A percentile compares a stretch with the other conserved stretches of the same genome.
Conservation (phyloP, 1,140 invertebrate species). For the Odontomachus brunneus region DNA sequence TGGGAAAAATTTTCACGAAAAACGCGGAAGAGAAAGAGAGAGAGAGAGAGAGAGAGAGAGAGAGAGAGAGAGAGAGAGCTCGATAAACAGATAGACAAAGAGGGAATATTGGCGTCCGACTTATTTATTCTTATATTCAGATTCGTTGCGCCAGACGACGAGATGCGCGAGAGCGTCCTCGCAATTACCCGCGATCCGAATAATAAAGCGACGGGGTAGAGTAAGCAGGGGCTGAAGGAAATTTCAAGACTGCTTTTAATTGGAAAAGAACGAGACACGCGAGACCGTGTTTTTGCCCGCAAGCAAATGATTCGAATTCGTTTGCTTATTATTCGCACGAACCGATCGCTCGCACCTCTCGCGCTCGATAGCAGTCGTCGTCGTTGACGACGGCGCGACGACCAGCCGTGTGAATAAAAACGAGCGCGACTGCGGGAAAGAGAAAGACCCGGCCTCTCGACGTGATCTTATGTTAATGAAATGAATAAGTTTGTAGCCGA, state of each 20-base stretch:
- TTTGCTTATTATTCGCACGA: background rate
- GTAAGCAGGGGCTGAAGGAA: background rate
- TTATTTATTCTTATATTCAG: conserved; percentile 1
- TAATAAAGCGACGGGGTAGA: conserved; percentile 7
- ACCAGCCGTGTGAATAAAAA: conserved; percentile 21
- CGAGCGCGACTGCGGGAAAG: background rate
- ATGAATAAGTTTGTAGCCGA: conserved; percentile 30
- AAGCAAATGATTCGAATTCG: conserved; percentile 29
- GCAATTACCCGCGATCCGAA: conserved; percentile 15
- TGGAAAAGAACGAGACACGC: conserved; percentile 8
- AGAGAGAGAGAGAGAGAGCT: background rate
- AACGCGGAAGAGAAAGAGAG: background rate
- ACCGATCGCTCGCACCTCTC: background rate
- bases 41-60: background rate
- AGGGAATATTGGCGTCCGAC: conserved; percentile 10
- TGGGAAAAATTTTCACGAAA: background rate
- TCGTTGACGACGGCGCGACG: background rate
- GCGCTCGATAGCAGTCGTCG: background rate
- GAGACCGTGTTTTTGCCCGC: background rate
- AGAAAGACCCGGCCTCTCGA: conserved; percentile 12
- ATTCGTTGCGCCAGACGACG: background rate
- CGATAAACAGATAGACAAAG: background rate
- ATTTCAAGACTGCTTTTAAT: conserved; percentile 10
- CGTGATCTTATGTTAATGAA: conserved; percentile 33
- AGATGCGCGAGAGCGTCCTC: background rate